Conservation (phyloP, 2,888 invertebrate species). For the Eurytoma adleriae region DNA sequence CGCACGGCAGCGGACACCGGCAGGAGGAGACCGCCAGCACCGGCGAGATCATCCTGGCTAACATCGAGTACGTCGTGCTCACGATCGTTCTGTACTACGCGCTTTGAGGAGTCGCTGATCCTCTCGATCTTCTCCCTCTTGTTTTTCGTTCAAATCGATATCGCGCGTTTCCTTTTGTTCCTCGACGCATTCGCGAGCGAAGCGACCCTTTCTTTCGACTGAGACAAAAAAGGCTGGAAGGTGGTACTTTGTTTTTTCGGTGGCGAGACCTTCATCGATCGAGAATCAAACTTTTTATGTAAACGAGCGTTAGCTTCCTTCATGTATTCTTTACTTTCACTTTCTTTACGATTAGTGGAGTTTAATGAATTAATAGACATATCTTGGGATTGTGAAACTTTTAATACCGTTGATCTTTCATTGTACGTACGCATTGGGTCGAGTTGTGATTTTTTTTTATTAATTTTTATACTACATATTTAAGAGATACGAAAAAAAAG, state of each 20-base stretch:
- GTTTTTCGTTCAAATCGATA: too few relatives aligned
- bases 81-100: conserved; percentile 67
- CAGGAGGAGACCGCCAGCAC: conserved; percentile 57
- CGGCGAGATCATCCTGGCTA: conserved; percentile 66
- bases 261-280: conserved; percentile 28
- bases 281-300: conserved; percentile 36
- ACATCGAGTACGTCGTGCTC: conserved; percentile 67
- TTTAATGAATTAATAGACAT: too few relatives aligned
- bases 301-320: background rate
- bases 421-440: too few relatives aligned
- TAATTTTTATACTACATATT: background rate
- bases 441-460: background rate
- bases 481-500: too few relatives aligned
- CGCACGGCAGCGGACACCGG: background rate
- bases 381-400: too few relatives aligned
- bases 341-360: too few relatives aligned
- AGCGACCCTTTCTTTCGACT: background rate
- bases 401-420: too few relatives aligned
- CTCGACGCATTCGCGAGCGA: background rate
- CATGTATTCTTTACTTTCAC: too few relatives aligned
- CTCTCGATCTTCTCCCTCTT: background rate
- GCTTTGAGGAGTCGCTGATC: conserved; percentile 61
- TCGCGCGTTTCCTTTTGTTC: background rate
- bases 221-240: conserved; percentile 1
- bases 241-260: conserved; percentile 7